A percentile compares a stretch with the other conserved stretches of the same genome.
These are phyloP conservation scores for Dryadula phaetusa DNA, from an alignment of 2,888 invertebrate genomes.

Conservation along the genomic window DNA sequence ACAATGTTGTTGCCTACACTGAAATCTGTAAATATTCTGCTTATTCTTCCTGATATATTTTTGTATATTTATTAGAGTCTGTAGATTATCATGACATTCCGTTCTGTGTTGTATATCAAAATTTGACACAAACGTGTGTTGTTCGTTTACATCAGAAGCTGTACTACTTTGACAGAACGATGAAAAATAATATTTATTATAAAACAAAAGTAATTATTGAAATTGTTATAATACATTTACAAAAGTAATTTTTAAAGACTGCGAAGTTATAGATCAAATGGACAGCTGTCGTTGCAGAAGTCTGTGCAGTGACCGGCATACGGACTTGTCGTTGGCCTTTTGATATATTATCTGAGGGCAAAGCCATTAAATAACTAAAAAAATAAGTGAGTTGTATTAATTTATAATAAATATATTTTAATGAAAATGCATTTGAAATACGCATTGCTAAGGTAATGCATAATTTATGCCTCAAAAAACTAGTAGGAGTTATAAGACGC, in stretches of 20 bases:
- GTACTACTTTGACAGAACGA: too few relatives aligned
- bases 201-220: background rate
- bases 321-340: background rate
- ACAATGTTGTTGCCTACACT: background rate
- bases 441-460: too few relatives aligned
- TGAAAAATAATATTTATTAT: too few relatives aligned
- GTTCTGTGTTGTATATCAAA: too few relatives aligned
- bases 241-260: background rate
- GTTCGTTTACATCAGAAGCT: too few relatives aligned
- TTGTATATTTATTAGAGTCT: background rate
- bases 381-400: background rate
- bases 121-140: too few relatives aligned
- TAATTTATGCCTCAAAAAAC: too few relatives aligned
- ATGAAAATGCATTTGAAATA: too few relatives aligned
- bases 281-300: conserved; percentile 5
- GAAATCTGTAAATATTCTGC: background rate
- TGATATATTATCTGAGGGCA: background rate
- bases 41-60: background rate
- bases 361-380: background rate
- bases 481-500: too few relatives aligned
- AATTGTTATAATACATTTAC: background rate
- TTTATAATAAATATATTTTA: background rate
- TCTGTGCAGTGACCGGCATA: background rate
- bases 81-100: too few relatives aligned
- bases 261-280: background rate